Base-by-base conservation (phyloP, 1,140 invertebrate species). In the Heterodera carotae region DNA sequence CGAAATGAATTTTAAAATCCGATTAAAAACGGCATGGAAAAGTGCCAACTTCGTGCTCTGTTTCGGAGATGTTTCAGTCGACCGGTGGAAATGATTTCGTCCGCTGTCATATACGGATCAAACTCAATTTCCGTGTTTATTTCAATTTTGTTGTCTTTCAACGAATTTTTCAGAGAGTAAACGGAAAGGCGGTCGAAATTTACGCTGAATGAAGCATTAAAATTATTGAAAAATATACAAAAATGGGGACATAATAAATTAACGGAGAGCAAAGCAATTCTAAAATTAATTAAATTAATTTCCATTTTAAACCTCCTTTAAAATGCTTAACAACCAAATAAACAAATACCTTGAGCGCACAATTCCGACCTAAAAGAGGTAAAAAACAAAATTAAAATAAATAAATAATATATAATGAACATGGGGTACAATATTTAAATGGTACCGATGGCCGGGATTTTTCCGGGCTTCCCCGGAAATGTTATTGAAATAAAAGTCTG, bases 111-210 rank as follows among this genome's bases (percentile, higher is more conserved):
- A 76, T 78, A 86, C 18, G 82, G 84, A 53, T 86, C 84, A 22
- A 86, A 59, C 48, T 86, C 84, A 60, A 86, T 66, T 39, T 86
- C 72, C 18, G 78, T 79, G 59, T 86, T 87, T 4, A 87, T 79
- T 8, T 78, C 76, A 53, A 86, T 85, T 36, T 79, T 70, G 31
- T 84, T 67, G 29, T 86, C 79, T 66, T 84, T 85, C 27, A 87
- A 69, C 29, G 81, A 70, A 71, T 83, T 77, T 56, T 84, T 82
- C 25, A 85, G 73, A 0, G 84, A 87, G 72, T 85, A 78, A 15
- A 87, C 48, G 43, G 80, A 83, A 25, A 85, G 75, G 27, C 85
- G 71, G 29, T 85, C 85, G 69, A 73, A 83, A 29, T 81, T 82
- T 4, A 76, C 71, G 33, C 59, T 80, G 4, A 85, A 71, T 39